phyloP scores from a whole-genome alignment of 2,888 invertebrate genomes.

The Petrolisthes cinctipes region DNA sequence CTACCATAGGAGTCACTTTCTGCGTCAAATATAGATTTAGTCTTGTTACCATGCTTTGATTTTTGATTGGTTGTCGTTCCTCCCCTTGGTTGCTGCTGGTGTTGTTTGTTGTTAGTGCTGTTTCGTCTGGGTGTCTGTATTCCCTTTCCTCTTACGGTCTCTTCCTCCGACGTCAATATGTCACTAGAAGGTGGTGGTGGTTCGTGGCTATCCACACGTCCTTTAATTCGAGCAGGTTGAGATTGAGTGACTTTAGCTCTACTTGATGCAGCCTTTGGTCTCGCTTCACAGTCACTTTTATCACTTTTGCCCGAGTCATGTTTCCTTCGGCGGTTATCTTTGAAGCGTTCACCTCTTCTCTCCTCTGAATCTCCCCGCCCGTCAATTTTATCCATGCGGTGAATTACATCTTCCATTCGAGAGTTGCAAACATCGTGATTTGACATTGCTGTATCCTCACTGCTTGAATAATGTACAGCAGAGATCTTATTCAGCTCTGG shows the following conservation, averaged over 20 bases:
- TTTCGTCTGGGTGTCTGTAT: conserved; percentile 32
- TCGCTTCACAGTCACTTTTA: conserved; percentile 63
- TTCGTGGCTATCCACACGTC: conserved; percentile 36
- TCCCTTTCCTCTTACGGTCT: conserved; percentile 19
- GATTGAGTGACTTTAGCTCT: conserved; percentile 31
- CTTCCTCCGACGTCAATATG: conserved; percentile 48
- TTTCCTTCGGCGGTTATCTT: conserved; percentile 66
- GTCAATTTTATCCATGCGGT: conserved; percentile 34
- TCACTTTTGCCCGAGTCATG: conserved; percentile 67
- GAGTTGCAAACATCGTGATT: conserved; percentile 30
- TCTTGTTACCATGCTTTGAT: conserved; percentile 39
- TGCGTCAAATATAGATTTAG: conserved; percentile 60
- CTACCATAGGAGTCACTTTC: conserved; percentile 56
- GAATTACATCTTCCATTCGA: conserved; percentile 32
- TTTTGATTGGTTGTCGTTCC: conserved; percentile 19
- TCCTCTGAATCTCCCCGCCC: conserved; percentile 62
- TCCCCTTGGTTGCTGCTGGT: conserved; percentile 42
- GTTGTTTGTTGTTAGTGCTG: conserved; percentile 43
- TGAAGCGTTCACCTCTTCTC: conserved; percentile 62
- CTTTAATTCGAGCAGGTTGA: conserved; percentile 33
- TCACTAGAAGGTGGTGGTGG: conserved; percentile 29
- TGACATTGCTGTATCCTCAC: conserved; percentile 31
- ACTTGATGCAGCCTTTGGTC: conserved; percentile 51
- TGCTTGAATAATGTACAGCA: conserved; percentile 41
- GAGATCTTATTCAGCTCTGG: conserved; percentile 33